A percentile compares a stretch with the other conserved stretches of the same genome.
phyloP scores from a whole-genome alignment of 2,797 vertebrate species.

The Apodemus agrarius region DNA sequence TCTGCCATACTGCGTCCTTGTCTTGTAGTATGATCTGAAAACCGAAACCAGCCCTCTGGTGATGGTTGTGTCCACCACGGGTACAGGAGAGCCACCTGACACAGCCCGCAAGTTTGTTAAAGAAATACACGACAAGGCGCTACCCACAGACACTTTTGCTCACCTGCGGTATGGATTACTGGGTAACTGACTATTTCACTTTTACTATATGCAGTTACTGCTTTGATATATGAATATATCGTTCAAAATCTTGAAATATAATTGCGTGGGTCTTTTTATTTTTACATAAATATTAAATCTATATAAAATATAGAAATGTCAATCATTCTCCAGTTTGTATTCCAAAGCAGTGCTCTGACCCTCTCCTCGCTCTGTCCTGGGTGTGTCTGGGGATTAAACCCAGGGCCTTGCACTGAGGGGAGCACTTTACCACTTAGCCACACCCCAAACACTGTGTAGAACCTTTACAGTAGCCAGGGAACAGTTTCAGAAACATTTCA shows the following conservation, averaged over 20 bases:
- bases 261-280: background rate
- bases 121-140: slow-evolving; percentile 89
- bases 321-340: no score
- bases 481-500: background rate
- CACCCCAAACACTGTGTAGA: background rate
- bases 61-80: slow-evolving; percentile 96
- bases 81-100: slow-evolving; percentile 96
- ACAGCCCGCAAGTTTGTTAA: slow-evolving; percentile 93
- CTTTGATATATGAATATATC: background rate
- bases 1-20: background rate
- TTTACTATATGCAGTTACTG: background rate
- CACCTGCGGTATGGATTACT: slow-evolving; percentile 94
- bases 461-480: background rate
- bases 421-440: background rate
- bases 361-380: accelerated
- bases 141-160: slow-evolving; percentile 89
- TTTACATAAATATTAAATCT: background rate
- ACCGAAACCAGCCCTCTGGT: slow-evolving; percentile 93
- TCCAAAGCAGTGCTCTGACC: background rate
- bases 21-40: slow-evolving; percentile 93
- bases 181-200: slow-evolving; percentile 87
- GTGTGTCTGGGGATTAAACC: background rate
- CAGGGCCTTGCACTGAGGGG: background rate
- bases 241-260: background rate
- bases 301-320: background rate